Percentiles rank a stretch among this genome's conserved stretches.
Evolutionary conservation across 2,888 invertebrate genomes (phyloP).

Genomic region (Halictus quadricinctus): DNA sequence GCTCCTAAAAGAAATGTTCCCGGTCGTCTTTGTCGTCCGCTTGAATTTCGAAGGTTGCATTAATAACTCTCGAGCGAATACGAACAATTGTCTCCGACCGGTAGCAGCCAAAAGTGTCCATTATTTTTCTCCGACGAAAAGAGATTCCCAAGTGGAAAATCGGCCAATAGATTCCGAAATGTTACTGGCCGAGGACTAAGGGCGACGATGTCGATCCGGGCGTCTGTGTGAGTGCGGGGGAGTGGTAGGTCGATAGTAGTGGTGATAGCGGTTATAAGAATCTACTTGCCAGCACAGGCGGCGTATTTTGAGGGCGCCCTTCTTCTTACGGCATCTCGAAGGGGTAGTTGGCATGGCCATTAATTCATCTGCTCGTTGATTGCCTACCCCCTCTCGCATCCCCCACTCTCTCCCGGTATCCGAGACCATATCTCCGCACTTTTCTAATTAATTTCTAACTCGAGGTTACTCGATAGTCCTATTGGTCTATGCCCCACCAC

Average conservation of each 20-base stretch:
- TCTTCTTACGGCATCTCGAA: constrained; percentile 70
- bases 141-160: constrained; percentile 66
- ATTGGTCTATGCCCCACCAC: constrained; percentile 50
- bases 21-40: constrained; percentile 12
- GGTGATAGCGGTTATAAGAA: constrained; percentile 67
- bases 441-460: constrained; percentile 81
- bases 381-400: constrained; percentile 68
- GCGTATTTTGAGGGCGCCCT: constrained; percentile 66
- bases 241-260: constrained; percentile 44
- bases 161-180: constrained; percentile 66
- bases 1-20: constrained; percentile 1
- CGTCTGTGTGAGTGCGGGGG: constrained; percentile 22
- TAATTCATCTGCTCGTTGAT: constrained; percentile 81
- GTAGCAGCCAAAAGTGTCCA: constrained; percentile 28
- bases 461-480: constrained; percentile 70
- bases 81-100: constrained; percentile 33
- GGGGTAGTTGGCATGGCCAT: constrained; percentile 79
- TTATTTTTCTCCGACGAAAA: constrained; percentile 58
- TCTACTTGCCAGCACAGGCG: constrained; percentile 64
- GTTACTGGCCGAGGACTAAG: constrained; percentile 41
- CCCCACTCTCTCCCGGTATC: constrained; percentile 42
- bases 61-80: constrained; percentile 33
- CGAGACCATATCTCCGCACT: constrained; percentile 73
- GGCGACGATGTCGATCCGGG: constrained; percentile 30
- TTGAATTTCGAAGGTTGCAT: constrained; percentile 39